Percentiles rank a stretch among this genome's conserved stretches.
These are phyloP conservation scores for Bagarius yarrelli DNA, from an alignment of 2,113 vertebrate genomes.

Conservation along the genomic window DNA sequence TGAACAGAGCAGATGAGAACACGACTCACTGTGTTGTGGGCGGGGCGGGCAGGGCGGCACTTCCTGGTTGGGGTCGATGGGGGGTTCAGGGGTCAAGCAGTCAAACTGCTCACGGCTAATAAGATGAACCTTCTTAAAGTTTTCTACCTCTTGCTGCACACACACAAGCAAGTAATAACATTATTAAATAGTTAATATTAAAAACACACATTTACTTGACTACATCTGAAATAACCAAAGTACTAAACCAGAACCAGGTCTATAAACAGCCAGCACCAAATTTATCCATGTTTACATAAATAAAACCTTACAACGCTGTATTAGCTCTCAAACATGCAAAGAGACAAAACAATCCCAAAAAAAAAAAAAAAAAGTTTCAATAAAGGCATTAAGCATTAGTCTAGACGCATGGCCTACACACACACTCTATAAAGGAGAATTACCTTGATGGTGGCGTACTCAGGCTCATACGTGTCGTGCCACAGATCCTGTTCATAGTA, in stretches of 20 bases:
- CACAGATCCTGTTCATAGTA: slow-evolving; percentile 98
- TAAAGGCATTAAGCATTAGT: not conserved
- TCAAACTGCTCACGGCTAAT: slow-evolving; percentile 96
- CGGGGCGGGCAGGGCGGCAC: slow-evolving; percentile 91
- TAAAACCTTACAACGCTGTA: too few relatives aligned
- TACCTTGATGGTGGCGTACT: slow-evolving; percentile 98
- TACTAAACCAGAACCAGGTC: not conserved
- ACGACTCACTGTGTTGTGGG: slow-evolving; percentile 86
- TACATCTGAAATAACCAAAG: not conserved
- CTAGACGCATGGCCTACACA: not conserved
- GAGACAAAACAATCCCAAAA: too few relatives aligned
- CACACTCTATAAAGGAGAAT: slow-evolving; percentile 36
- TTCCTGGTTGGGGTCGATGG: slow-evolving; percentile 95
- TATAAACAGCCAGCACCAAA: too few relatives aligned
- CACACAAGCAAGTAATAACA: not conserved
- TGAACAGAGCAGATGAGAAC: not conserved
- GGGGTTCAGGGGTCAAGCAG: slow-evolving; percentile 94
- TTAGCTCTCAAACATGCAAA: too few relatives aligned
- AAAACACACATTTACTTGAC: too few relatives aligned
- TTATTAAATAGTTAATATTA: not conserved
- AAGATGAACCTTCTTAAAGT: slow-evolving; percentile 99
- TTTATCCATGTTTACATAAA: too few relatives aligned
- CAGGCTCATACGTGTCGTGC: slow-evolving; percentile 92
- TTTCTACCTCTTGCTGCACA: slow-evolving; percentile 96
- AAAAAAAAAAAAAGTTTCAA: too few relatives aligned